phyloP scores from a whole-genome alignment of 2,797 vertebrate species.

The Acrossocheilus fasciatus region DNA sequence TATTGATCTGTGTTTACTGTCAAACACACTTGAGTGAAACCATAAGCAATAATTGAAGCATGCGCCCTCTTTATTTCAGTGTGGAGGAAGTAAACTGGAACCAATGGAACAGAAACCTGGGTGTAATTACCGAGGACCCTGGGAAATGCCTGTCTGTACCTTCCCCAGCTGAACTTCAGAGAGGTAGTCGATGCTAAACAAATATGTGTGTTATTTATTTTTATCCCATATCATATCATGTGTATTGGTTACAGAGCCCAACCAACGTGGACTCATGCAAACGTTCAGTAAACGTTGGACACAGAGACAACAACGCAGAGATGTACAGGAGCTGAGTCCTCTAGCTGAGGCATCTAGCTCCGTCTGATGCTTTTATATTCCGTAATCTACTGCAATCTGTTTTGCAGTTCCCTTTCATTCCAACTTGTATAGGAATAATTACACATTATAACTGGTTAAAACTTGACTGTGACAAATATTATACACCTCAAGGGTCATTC shows the following conservation, averaged over 20 bases:
- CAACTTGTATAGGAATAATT: not conserved
- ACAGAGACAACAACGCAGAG: conserved; percentile 1
- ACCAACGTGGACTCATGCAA: conserved; percentile 65
- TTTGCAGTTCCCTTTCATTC: not conserved
- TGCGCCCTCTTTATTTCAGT: conserved; percentile 72
- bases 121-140: conserved; percentile 93
- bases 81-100: conserved; percentile 98
- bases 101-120: conserved; percentile 92
- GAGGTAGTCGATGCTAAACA: conserved; percentile 39
- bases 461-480: not conserved
- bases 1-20: conserved; percentile 60
- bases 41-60: conserved; percentile 46
- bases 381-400: not conserved
- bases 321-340: conserved; percentile 67
- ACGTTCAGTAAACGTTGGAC: conserved; percentile 45
- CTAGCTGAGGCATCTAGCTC: conserved; percentile 44
- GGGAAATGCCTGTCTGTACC: conserved; percentile 62
- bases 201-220: not conserved
- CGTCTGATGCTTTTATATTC: conserved; percentile 46
- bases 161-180: not conserved
- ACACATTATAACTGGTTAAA: not conserved
- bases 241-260: conserved; percentile 69
- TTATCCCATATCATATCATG: not conserved
- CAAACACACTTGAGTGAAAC: conserved; percentile 65
- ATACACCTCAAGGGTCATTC: not conserved